Base-by-base conservation (phyloP, 2,888 invertebrate species). In the Ectemnius lituratus region DNA sequence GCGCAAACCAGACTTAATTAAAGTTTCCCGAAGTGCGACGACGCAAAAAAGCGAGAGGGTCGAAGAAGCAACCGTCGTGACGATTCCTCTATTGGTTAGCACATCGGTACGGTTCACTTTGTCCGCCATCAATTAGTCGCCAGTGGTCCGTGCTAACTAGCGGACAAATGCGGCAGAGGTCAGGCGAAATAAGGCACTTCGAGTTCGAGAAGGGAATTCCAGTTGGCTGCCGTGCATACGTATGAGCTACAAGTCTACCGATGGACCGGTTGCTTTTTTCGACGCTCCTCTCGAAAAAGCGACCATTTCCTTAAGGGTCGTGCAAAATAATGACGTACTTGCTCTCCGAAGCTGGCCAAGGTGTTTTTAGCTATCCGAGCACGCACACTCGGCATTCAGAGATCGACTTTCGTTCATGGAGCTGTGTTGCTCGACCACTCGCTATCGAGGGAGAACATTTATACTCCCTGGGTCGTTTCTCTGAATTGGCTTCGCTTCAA, bases 251-350 rank as follows among this genome's bases (percentile, higher is more conserved):
- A 74, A 68, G 70, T 56, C 68, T 68, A 23, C 52, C 61, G 58
- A 13, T 23, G 71, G 72, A 61, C 75, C 67, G 58, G 76, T 77
- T 79, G 70, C 73, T 72, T 73, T 71, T 64, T 64, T 58, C 57
- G 20, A 23, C 16, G 27, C 18, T 28, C 46, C 18, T 65, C 28
- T 65, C 64, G 75, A 86, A 87, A 81, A 84, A 85, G 76, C 52
- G 4, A 81, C 76, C 77, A 62, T 75, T 82, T 79, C 86, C 83
- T 78, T 86, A 83, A 87, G 57, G 61, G 84, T 73, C 70, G 58
- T 71, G 76, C 76, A 66, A 84, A 84, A 86, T 86, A 85, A 85
- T 81, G 78, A 86, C 72, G 76, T 81, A 85, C 83, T 81, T 83
- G 78, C 78, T 72, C 68, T 70, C 65, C 75, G 64, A 37, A 74